Percentiles rank a stretch among this genome's conserved stretches.
Evolutionary conservation across 92 coral and sea anemone genomes (phyloP).

Genomic region (Epizoanthus illoricatus): DNA sequence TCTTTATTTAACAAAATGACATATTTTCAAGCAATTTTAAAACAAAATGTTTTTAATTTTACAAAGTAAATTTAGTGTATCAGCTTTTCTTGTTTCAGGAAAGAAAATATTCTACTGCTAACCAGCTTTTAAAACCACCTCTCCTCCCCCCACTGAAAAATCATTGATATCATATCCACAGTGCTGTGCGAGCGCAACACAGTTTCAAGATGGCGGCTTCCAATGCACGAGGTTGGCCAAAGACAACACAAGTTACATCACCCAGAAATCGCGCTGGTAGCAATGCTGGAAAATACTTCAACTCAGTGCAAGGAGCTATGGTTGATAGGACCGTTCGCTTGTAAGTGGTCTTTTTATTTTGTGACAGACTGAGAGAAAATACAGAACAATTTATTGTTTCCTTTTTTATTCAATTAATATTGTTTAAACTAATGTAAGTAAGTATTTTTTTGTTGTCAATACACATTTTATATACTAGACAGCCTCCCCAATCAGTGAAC

Average conservation of each 20-base stretch:
- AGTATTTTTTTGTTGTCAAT: too few relatives aligned
- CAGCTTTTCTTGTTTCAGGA: background rate
- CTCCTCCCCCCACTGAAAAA: background rate
- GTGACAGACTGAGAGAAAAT: background rate
- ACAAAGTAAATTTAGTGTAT: too few relatives aligned
- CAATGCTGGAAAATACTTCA: slow-evolving; percentile 77
- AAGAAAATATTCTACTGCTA: background rate
- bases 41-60: too few relatives aligned
- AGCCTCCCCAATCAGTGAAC: too few relatives aligned
- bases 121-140: slow-evolving; percentile 3
- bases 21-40: too few relatives aligned
- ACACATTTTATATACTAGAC: too few relatives aligned
- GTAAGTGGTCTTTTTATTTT: slow-evolving; percentile 51
- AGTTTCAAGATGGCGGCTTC: slow-evolving; percentile 77
- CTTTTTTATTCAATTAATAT: too few relatives aligned
- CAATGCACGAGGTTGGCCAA: slow-evolving; percentile 86
- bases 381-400: too few relatives aligned
- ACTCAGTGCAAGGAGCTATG: slow-evolving; percentile 67
- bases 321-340: slow-evolving; percentile 85
- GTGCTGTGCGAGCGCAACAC: slow-evolving; percentile 16
- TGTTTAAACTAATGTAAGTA: too few relatives aligned
- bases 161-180: background rate
- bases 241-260: slow-evolving; percentile 37
- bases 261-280: slow-evolving; percentile 83
- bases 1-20: too few relatives aligned